These are phyloP conservation scores for Montipora foliosa DNA, from an alignment of 64 coral and sea anemone species.

Conservation along the genomic window DNA sequence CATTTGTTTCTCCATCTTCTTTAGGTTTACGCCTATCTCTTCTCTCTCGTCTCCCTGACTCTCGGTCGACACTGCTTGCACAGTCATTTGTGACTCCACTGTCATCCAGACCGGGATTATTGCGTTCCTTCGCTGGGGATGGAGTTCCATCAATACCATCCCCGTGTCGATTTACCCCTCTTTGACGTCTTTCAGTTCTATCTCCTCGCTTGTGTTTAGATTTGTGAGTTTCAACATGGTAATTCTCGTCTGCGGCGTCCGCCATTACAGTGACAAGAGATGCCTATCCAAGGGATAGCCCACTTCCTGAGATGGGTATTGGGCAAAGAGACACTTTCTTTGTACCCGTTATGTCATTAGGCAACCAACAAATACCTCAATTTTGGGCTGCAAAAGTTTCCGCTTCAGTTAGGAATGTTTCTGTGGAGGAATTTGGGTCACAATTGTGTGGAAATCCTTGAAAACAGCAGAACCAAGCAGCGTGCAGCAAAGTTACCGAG, in stretches of 20 bases:
- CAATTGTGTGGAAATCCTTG: conserved; percentile 53
- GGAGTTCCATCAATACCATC: conserved; percentile 50
- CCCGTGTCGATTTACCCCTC: conserved; percentile 55
- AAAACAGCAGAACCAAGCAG: conserved; percentile 80
- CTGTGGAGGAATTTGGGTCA: conserved; percentile 61
- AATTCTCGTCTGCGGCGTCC: conserved; percentile 84
- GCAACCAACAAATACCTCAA: conserved; percentile 42
- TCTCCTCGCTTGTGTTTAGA: conserved; percentile 82
- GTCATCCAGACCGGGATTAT: conserved; percentile 73
- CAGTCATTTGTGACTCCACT: conserved; percentile 73
- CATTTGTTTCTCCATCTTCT: conserved; percentile 74
- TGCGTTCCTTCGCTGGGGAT: conserved; percentile 64
- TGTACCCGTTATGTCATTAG: conserved; percentile 82
- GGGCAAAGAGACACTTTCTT: conserved; percentile 49
- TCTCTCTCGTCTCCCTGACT: conserved; percentile 70
- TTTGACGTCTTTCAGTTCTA: conserved; percentile 81
- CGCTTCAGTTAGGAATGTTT: background rate
- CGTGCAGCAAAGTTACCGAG: conserved; percentile 77
- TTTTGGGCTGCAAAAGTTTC: conserved; percentile 49
- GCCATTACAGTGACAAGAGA: conserved; percentile 84
- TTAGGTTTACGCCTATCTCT: conserved; percentile 72
- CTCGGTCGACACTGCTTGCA: conserved; percentile 64
- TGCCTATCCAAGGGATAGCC: conserved; percentile 50
- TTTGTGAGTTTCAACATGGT: conserved; percentile 43
- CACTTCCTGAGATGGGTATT: conserved; percentile 75